A percentile compares a stretch with the other conserved stretches of the same genome.
Conservation (phyloP, 2,888 invertebrate genomes). For the Euplagia quadripunctaria region DNA sequence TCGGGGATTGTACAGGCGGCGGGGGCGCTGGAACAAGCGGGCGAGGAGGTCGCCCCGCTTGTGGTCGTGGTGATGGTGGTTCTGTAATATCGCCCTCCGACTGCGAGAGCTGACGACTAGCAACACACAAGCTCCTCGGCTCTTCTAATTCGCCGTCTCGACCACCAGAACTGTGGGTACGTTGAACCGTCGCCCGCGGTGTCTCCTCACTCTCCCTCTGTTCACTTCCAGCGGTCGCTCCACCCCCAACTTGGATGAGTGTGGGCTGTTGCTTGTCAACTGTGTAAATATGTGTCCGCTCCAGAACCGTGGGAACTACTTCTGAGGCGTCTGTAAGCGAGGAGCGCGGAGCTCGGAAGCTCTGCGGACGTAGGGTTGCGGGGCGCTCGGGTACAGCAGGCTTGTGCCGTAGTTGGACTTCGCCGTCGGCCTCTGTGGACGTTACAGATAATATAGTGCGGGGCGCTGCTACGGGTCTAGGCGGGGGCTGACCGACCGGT, state of each 20-base stretch:
- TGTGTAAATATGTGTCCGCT: conserved; percentile 91
- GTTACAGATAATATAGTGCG: conserved; percentile 71
- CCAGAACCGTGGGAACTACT: conserved; percentile 84
- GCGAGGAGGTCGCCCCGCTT: conserved; percentile 71
- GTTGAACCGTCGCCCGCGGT: conserved; percentile 75
- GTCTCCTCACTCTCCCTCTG: conserved; percentile 59
- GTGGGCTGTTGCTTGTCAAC: conserved; percentile 93
- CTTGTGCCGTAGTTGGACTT: conserved; percentile 89
- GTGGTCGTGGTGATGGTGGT: conserved; percentile 74
- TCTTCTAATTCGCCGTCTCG: conserved; percentile 80
- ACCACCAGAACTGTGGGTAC: conserved; percentile 81
- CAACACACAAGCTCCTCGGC: conserved; percentile 71
- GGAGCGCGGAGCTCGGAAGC: conserved; percentile 80
- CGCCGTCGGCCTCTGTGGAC: conserved; percentile 61
- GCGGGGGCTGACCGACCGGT: conserved; percentile 57
- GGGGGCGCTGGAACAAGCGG: conserved; percentile 74
- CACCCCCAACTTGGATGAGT: conserved; percentile 87
- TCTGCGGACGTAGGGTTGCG: conserved; percentile 89
- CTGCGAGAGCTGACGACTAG: conserved; percentile 84
- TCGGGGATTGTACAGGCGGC: conserved; percentile 66
- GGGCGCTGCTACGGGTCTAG: conserved; percentile 83
- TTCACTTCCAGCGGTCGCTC: conserved; percentile 31
- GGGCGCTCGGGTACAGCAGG: conserved; percentile 95
- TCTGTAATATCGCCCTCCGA: conserved; percentile 89
- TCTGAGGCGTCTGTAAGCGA: conserved; percentile 63